These are phyloP conservation scores for Delphinus delphis DNA, from an alignment of 2,113 vertebrate species.

Conservation along the genomic window DNA sequence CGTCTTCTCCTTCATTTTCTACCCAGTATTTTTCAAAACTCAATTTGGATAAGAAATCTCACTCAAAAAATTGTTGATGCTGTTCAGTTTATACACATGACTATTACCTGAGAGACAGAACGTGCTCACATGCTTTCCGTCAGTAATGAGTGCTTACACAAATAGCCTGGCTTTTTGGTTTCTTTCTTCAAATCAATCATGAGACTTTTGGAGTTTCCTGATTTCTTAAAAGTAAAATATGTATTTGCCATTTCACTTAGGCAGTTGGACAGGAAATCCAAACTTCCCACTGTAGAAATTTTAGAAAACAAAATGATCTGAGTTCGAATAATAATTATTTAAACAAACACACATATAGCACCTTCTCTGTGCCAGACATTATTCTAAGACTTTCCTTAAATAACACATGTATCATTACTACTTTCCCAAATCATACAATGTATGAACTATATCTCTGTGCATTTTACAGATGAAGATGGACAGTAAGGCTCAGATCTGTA, in stretches of 20 bases:
- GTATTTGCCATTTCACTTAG: neutral
- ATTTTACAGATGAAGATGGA: neutral
- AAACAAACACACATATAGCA: neutral
- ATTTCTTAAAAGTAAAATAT: neutral
- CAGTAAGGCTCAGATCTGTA: neutral
- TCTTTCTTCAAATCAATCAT: neutral
- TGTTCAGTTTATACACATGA: neutral
- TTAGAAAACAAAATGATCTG: neutral
- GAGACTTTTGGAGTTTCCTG: neutral
- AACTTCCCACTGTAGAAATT: neutral
- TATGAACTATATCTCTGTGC: neutral
- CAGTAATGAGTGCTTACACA: neutral
- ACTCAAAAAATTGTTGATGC: neutral
- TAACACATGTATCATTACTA: neutral
- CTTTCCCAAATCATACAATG: neutral
- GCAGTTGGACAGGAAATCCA: neutral
- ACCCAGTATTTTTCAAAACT: slow-evolving; percentile 25
- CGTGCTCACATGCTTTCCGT: neutral
- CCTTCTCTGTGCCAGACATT: neutral
- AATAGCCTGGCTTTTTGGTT: neutral
- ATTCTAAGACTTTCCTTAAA: neutral
- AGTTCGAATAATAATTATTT: neutral
- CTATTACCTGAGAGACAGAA: neutral
- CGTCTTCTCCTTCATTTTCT: slow-evolving; percentile 43
- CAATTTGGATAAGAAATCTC: slow-evolving; percentile 49